Percentiles rank a stretch among this genome's conserved stretches.
Conservation (phyloP, 2,888 invertebrate species). For the Melieria crassipennis region DNA sequence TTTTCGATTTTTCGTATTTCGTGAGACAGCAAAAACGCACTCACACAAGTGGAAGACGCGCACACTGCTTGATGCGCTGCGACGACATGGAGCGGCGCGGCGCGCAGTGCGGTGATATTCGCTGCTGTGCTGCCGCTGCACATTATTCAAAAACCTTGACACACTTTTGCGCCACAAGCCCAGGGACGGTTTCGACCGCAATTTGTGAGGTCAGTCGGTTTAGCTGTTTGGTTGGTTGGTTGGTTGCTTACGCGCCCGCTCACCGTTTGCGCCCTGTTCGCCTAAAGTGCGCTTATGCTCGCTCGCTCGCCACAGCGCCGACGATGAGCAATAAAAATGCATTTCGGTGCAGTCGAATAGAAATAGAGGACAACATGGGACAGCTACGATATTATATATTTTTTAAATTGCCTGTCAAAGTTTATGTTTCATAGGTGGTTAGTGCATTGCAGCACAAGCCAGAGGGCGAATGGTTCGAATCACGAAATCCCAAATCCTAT, state of each 20-base stretch:
- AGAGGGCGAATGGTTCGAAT: no score
- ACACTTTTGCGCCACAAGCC: slow-evolving; percentile 58
- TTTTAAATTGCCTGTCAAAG: no score
- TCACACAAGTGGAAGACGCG: slow-evolving; percentile 13
- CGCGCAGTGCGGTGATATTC: background rate
- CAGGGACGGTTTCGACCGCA: slow-evolving; percentile 62
- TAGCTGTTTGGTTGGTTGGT: slow-evolving; percentile 41
- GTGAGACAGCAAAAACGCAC: background rate
- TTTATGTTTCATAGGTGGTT: no score
- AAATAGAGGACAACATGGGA: no score
- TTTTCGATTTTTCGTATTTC: no score
- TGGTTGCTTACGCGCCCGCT: slow-evolving; percentile 32
- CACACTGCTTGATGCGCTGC: slow-evolving; percentile 9
- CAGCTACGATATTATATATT: no score
- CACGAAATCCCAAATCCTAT: no score
- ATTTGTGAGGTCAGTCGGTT: slow-evolving; percentile 49
- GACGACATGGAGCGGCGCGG: no score
- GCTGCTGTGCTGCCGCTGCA: slow-evolving; percentile 23
- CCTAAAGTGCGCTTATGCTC: no score
- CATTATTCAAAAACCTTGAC: slow-evolving; percentile 58
- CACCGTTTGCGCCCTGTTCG: slow-evolving; percentile 32
- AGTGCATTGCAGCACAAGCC: no score
- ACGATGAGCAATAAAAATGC: slow-evolving; percentile 53
- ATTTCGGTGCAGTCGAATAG: slow-evolving; percentile 14
- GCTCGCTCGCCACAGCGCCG: slow-evolving; percentile 26